Conservation (phyloP, 2,888 invertebrate genomes). For the Philereme transversata region DNA sequence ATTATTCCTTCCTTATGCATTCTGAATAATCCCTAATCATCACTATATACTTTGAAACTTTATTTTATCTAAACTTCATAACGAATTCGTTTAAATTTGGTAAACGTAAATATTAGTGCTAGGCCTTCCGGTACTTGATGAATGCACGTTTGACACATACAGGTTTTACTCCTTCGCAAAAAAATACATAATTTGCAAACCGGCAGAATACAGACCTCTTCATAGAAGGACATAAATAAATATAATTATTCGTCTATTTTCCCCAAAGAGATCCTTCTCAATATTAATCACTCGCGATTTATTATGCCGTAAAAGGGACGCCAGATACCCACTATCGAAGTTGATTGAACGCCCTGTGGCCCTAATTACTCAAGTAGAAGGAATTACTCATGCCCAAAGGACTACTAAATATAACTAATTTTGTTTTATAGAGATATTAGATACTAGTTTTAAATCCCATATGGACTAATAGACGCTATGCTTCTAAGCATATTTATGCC, state of each 20-base stretch:
- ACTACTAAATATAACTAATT: not conserved
- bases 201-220: no score
- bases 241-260: no score
- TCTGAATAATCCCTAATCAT: slow-evolving; percentile 83
- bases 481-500: no score
- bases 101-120: no score
- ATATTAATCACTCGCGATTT: slow-evolving; percentile 21
- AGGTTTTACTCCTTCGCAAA: no score
- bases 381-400: slow-evolving; percentile 4
- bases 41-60: slow-evolving; percentile 75
- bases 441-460: not conserved
- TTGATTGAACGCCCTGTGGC: slow-evolving; percentile 14
- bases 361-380: slow-evolving; percentile 13
- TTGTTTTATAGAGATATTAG: not conserved
- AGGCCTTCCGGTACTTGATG: no score
- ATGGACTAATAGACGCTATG: no score
- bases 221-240: no score
- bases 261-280: slow-evolving; percentile 2
- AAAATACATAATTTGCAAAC: no score
- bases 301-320: slow-evolving; percentile 14
- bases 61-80: slow-evolving; percentile 72
- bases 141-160: no score
- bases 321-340: slow-evolving; percentile 17
- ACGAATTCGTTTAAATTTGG: no score
- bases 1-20: slow-evolving; percentile 78